A percentile compares a stretch with the other conserved stretches of the same genome.
phyloP scores from a whole-genome alignment of 2,797 vertebrate genomes.

The Pipistrellus pygmaeus region DNA sequence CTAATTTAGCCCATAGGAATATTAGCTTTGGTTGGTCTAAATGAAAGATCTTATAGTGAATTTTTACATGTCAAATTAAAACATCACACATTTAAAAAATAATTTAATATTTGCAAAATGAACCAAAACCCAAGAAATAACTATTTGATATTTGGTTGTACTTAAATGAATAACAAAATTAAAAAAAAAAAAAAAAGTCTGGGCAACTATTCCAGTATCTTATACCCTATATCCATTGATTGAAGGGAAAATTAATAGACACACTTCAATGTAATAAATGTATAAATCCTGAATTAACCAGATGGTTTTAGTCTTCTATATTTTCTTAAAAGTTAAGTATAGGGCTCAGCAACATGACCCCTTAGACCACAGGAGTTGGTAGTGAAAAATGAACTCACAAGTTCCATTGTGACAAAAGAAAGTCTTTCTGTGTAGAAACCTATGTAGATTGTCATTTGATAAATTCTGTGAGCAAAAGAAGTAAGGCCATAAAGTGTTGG shows the following conservation, averaged over 20 bases:
- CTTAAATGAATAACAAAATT: not conserved
- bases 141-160: not conserved
- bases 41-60: not conserved
- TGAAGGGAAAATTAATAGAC: not conserved
- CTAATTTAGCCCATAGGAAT: not conserved
- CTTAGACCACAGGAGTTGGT: not conserved
- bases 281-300: not conserved
- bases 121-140: slow-evolving; percentile 13
- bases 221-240: not conserved
- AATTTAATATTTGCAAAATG: not conserved
- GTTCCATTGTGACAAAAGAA: not conserved
- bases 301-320: not conserved
- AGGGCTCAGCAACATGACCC: not conserved
- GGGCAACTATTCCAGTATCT: not conserved
- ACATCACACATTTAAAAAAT: not conserved
- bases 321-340: not conserved
- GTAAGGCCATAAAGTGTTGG: not conserved
- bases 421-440: not conserved
- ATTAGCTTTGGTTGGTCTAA: not conserved
- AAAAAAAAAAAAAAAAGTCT: not conserved
- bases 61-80: slow-evolving; percentile 31
- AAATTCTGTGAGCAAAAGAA: not conserved
- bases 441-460: not conserved
- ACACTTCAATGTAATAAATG: not conserved
- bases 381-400: not conserved